Base-by-base conservation (phyloP, 30 jellyfish, hydroid and myxozoan genomes). In the Chrysaora quinquecirrha region DNA sequence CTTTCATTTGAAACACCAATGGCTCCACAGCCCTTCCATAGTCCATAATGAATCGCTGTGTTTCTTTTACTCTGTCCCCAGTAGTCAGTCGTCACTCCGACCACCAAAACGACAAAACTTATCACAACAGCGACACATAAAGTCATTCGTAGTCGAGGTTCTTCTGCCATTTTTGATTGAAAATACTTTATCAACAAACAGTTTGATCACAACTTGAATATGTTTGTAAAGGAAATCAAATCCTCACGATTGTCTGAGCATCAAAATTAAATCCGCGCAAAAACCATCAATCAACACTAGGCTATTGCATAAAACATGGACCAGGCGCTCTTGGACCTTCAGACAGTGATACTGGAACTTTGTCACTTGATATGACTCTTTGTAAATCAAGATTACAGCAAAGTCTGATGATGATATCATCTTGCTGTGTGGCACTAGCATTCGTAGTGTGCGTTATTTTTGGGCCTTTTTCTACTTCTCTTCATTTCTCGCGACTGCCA, bases 21-120 rank as follows among this genome's bases (percentile, higher is more conserved):
- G 1, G 85, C 79, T 21, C 85, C 86, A 33, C 95, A 84, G 50
- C 95, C 66, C 25, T 84, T 84, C 95, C 95, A 84, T 18, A 84
- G 22, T 30, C 95, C 95, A 27, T 84, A 75, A 66, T 84, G 95
- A n/a, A 84, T 74, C 14, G 95, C 95, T 1, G 84, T 72, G 0
- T 81, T 74, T 73, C 83, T 63, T 22, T 48, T 73, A 49, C 87
- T 69, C 48, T 84, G 95, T 27, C 84, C 85, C 95, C 95, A 84
- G 31, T 84, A 84, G 34, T 84, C 95, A 23, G 95, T 84, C 14
- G 88, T 68, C 0, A 75, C 86, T 10, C 95, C 86, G 19, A 84
- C 88, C 60, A 84, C 27, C 34, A 84, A 48, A 48, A 73, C 77
- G 47, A 84, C 86, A 47, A 66, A 73, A 3, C 88, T 75, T 0